Percentiles rank a stretch among this genome's conserved stretches.
These are phyloP conservation scores for Morone saxatilis DNA, from an alignment of 2,113 vertebrate genomes.

Conservation along the genomic window DNA sequence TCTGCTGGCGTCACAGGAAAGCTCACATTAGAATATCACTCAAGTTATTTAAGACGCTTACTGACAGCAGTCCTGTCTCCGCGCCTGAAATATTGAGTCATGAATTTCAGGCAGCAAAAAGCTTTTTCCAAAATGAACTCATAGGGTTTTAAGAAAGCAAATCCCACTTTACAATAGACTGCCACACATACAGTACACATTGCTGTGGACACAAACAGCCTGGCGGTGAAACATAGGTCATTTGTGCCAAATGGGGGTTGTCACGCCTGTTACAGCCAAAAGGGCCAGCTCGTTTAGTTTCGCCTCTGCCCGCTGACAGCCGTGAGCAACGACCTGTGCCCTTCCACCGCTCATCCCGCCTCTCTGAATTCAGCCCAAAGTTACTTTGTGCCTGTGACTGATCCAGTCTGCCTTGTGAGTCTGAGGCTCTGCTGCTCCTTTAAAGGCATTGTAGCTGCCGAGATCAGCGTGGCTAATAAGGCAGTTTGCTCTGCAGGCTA, in stretches of 20 bases:
- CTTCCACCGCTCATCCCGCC: slow-evolving; percentile 16
- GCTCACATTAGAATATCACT: slow-evolving; percentile 10
- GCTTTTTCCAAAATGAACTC: slow-evolving; percentile 18
- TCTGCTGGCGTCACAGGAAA: slow-evolving; percentile 3
- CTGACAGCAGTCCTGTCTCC: neutral
- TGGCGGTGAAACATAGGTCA: neutral
- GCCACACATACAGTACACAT: neutral
- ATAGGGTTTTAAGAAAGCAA: neutral
- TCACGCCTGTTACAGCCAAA: neutral
- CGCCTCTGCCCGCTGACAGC: slow-evolving; percentile 12
- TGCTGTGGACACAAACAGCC: neutral
- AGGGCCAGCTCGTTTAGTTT: neutral
- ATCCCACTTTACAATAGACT: neutral
- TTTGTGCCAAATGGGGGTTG: neutral
- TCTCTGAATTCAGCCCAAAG: slow-evolving; percentile 5
- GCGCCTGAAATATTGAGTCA: slow-evolving; percentile 21
- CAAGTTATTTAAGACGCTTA: slow-evolving; percentile 12
- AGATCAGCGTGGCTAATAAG: slow-evolving; percentile 33
- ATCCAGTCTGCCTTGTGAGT: slow-evolving; percentile 16
- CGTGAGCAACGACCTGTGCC: neutral
- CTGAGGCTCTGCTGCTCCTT: slow-evolving; percentile 28
- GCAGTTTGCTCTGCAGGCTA: slow-evolving; percentile 42
- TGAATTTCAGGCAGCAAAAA: slow-evolving; percentile 19
- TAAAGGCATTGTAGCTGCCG: slow-evolving; percentile 36
- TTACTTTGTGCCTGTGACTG: slow-evolving; percentile 12